These are phyloP conservation scores for Alitta virens DNA, from an alignment of 2,888 invertebrate species.

Conservation along the genomic window DNA sequence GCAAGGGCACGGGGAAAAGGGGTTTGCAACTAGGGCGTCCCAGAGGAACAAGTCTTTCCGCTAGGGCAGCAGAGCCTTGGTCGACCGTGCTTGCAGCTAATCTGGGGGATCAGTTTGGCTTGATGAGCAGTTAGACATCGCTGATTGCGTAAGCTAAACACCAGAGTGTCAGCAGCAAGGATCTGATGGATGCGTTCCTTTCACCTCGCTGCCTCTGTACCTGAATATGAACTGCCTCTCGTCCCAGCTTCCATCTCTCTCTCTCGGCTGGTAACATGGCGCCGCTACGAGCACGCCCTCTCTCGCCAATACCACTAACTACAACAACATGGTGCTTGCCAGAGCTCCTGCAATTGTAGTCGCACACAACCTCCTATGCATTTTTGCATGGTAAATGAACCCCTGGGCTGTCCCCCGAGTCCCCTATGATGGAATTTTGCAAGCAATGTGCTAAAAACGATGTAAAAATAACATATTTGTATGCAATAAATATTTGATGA, in stretches of 20 bases:
- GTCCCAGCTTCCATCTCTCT: background rate
- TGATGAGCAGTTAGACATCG: slow-evolving; percentile 6
- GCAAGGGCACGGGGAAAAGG: too few species aligned
- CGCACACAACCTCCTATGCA: too few species aligned
- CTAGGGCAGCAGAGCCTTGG: too few species aligned
- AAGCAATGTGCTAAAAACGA: background rate
- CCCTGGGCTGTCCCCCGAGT: background rate
- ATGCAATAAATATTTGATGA: slow-evolving; percentile 8
- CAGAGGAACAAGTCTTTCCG: too few species aligned
- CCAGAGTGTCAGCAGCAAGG: background rate
- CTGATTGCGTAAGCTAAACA: slow-evolving; percentile 14
- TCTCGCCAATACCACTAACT: too few species aligned
- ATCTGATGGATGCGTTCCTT: slow-evolving; percentile 3
- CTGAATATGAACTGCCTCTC: background rate
- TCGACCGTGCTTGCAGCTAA: too few species aligned
- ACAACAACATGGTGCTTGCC: too few species aligned
- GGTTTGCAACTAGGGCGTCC: too few species aligned
- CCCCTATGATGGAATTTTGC: background rate
- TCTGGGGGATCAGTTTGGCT: too few species aligned
- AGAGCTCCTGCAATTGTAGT: too few species aligned
- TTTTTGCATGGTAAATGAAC: too few species aligned
- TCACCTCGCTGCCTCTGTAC: background rate
- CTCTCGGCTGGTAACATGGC: background rate
- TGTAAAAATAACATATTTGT: slow-evolving; percentile 2
- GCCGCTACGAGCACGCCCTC: too few species aligned